These are phyloP conservation scores for Alca torda DNA, from an alignment of 2,797 vertebrate species.

Conservation along the genomic window DNA sequence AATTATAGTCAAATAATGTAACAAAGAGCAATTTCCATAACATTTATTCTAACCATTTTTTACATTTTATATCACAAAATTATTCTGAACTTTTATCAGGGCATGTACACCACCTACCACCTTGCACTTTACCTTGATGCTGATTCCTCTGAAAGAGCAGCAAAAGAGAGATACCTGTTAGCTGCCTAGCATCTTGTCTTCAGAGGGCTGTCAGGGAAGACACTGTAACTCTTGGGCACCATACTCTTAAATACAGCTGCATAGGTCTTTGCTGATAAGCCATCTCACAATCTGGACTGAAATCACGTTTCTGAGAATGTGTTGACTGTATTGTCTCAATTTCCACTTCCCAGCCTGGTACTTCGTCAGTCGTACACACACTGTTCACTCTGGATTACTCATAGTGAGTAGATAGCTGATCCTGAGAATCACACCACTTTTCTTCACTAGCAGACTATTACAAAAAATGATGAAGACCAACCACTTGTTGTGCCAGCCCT, in stretches of 20 bases:
- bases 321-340: neutral
- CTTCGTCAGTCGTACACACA: neutral
- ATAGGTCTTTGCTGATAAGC: neutral
- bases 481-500: neutral
- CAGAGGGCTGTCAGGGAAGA: neutral
- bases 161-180: neutral
- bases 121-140: conserved; percentile 11
- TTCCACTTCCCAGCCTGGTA: neutral
- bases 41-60: conserved; percentile 37
- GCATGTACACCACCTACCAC: neutral
- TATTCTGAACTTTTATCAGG: conserved; percentile 42
- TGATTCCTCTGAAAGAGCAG: neutral
- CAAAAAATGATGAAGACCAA: neutral
- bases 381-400: neutral
- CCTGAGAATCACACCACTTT: neutral
- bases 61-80: conserved; percentile 31
- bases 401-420: neutral
- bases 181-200: neutral
- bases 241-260: neutral
- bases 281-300: neutral
- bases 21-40: conserved; percentile 52
- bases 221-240: neutral
- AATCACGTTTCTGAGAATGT: neutral
- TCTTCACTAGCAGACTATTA: neutral
- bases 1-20: conserved; percentile 40